Percentiles rank a stretch among this genome's conserved stretches.
These are phyloP conservation scores for Meloidogyne chitwoodi DNA, from an alignment of 1,140 invertebrate genomes.

Conservation along the genomic window DNA sequence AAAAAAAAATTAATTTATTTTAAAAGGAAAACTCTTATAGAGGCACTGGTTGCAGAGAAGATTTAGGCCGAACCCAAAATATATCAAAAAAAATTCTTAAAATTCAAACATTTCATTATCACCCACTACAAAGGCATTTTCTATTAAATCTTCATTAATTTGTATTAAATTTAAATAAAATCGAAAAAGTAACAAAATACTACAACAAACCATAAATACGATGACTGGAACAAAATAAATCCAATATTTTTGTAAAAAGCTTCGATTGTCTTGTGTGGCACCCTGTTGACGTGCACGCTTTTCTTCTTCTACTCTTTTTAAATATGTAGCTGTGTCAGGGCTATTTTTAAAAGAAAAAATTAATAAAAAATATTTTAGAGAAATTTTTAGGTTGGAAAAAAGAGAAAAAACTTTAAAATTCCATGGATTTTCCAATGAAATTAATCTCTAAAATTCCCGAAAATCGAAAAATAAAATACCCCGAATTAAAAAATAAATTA, in stretches of 20 bases:
- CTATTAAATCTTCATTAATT: conserved; percentile 1
- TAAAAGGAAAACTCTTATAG: no score
- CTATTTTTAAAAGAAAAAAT: conserved; percentile 30
- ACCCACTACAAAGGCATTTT: not conserved
- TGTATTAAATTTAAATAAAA: not conserved
- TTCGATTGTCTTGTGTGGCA: conserved; percentile 50
- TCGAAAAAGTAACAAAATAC: not conserved
- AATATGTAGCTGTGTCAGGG: conserved; percentile 53
- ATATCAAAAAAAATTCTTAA: no score
- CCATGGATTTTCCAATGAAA: no score
- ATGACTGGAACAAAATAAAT: conserved; percentile 60
- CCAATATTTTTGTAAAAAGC: conserved; percentile 44
- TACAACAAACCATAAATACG: conserved; percentile 38
- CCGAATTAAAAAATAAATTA: no score
- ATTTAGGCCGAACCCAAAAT: no score
- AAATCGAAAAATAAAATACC: no score
- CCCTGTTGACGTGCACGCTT: conserved; percentile 54
- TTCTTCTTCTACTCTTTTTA: conserved; percentile 55
- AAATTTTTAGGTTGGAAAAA: conserved; percentile 9
- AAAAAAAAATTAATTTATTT: no score
- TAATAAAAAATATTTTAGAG: conserved; percentile 25
- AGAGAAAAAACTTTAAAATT: no score
- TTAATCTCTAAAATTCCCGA: no score
- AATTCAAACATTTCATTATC: not conserved
- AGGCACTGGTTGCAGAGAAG: no score